Percentiles rank a stretch among this genome's conserved stretches.
These are phyloP conservation scores for Synchiropus splendidus DNA, from an alignment of 2,113 vertebrate genomes.

Conservation along the genomic window DNA sequence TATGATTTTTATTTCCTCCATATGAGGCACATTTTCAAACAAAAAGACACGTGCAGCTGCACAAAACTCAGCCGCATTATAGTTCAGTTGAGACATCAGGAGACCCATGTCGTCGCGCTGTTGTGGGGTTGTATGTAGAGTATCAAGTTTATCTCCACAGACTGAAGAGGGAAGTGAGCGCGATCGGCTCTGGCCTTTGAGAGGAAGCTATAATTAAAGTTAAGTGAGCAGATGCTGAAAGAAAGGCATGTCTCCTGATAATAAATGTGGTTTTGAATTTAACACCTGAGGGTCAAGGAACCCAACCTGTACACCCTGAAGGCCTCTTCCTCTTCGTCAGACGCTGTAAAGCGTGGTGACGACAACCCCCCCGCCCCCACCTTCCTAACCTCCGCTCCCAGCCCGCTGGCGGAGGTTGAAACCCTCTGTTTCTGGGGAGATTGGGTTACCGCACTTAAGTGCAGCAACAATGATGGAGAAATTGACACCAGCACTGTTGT, in stretches of 20 bases:
- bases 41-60: too few species aligned
- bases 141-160: too few species aligned
- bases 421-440: conserved; percentile 56
- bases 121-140: too few species aligned
- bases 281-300: conserved; percentile 64
- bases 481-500: conserved; percentile 63
- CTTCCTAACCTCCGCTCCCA: conserved; percentile 36
- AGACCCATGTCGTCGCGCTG: too few species aligned
- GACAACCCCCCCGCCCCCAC: conserved; percentile 39
- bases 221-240: conserved; percentile 70
- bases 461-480: conserved; percentile 65
- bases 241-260: conserved; percentile 59
- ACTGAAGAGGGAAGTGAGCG: too few species aligned
- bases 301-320: conserved; percentile 58
- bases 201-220: conserved; percentile 67
- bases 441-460: conserved; percentile 69
- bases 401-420: conserved; percentile 56
- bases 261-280: conserved; percentile 71
- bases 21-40: too few species aligned
- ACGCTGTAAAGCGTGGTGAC: conserved; percentile 52
- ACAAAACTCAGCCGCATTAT: too few species aligned
- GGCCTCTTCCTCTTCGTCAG: conserved; percentile 56
- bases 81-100: too few species aligned
- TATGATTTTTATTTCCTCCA: too few species aligned
- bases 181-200: conserved; percentile 47